phyloP scores from a whole-genome alignment of 2,888 invertebrate genomes.

The Girardia tigrina region DNA sequence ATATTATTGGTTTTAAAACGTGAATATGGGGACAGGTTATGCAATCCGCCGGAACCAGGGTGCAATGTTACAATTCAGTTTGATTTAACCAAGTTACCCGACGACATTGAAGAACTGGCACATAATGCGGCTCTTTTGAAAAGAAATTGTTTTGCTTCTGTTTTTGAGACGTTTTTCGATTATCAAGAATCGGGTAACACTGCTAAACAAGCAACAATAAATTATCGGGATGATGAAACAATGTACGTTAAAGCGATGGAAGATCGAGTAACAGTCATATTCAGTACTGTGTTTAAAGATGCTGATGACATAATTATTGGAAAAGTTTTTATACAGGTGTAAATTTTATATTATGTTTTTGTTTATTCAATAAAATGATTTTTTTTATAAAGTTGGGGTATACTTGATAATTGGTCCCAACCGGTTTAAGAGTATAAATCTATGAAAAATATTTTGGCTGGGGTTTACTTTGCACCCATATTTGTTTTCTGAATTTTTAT shows the following conservation, averaged over 20 bases:
- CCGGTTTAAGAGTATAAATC: too few species aligned
- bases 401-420: not conserved
- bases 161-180: conserved; percentile 98
- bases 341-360: not conserved
- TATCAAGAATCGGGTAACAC: conserved; percentile 79
- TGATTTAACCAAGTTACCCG: conserved; percentile 78
- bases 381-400: not conserved
- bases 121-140: conserved; percentile 83
- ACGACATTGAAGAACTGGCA: conserved; percentile 72
- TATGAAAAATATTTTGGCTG: too few species aligned
- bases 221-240: conserved; percentile 95
- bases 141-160: conserved; percentile 94
- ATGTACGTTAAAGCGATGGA: conserved; percentile 96
- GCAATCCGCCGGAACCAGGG: conserved; percentile 52
- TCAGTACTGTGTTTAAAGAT: conserved; percentile 93
- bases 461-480: too few species aligned
- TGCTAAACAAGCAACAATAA: conserved; percentile 72
- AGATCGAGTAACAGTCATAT: conserved; percentile 94
- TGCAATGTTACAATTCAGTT: conserved; percentile 84
- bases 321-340: conserved; percentile 89
- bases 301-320: conserved; percentile 95
- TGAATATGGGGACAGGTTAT: conserved; percentile 27
- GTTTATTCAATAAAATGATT: not conserved
- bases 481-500: too few species aligned
- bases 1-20: conserved; percentile 52